Base-by-base conservation (phyloP, 2,113 vertebrate genomes). In the Seriola dumerili region DNA sequence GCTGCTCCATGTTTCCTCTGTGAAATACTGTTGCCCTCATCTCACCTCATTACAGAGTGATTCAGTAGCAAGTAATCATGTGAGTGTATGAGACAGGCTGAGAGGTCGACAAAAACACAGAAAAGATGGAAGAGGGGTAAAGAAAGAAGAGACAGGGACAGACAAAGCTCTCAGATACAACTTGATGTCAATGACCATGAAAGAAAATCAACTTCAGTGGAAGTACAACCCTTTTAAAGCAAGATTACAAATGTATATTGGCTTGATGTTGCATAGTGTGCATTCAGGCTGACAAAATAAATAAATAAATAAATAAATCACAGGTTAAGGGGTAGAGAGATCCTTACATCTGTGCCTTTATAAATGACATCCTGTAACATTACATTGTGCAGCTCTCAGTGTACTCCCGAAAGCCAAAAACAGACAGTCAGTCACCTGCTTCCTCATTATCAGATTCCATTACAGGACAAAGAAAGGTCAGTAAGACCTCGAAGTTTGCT, bases 31-130 rank as follows among this genome's bases (percentile, higher is more conserved):
- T 38, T 7, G 21, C 55, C 23, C 29, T 17, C 36, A 46, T 55
- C 76, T 86, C 68, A 79, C 54, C 61, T 74, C 77, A 70, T 68
- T 50, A 76, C 4, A 13, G 36, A 50, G 61, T 80, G 78, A 90
- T 78, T 86, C 78, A 86, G 29, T 9, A 64, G 16, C 14, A 25
- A 77, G 40, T 36, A 80, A 79, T 72, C 76, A 65, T 61, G 38
- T 81, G 80, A 78, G 54, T 4, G 7, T 38, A 42, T 42, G 55
- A 71, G 50, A 69, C 54, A 66, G n/a, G 59, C 3, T 11, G 6
- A 48, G 16, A 58, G 2, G 8, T 12, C 19, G 23, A 32, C 0
- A 5, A 36, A 36, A 36, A 36, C 34, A 36, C 4, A 10, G 5
- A 63, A 16, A 12, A 38, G 16, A 5, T 6, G 2, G 0, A 12